Base-by-base conservation (phyloP, 1,140 invertebrate genomes). In the Hypothenemus hampei region DNA sequence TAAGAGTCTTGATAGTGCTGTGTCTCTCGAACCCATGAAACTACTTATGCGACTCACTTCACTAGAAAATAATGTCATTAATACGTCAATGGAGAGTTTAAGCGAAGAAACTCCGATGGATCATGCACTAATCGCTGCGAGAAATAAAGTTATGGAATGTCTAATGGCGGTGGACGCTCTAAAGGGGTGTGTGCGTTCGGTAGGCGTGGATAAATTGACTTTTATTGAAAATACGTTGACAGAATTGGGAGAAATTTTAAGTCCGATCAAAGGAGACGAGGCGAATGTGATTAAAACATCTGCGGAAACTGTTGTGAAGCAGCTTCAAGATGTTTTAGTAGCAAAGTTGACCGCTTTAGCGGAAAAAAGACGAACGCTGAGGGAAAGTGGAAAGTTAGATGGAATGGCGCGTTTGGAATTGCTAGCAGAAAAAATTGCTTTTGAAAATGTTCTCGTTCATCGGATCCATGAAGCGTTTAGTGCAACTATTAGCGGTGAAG, bases 1-100 rank as follows among this genome's bases (percentile, higher is more conserved):
- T 56, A 87, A 89, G 65, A 86, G 84, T 2, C 72, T 88, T 24
- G 86, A 88, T 60, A 86, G 85, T 62, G 84, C 82, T 2, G 85
- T 82, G 3, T 82, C 81, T 60, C 83, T 82, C 1, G 86, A 89
- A 67, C 83, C 86, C 3, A 83, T 89, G 80, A 87, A 86, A 71
- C 79, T 87, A 55, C 68, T 89, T 35, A 84, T 87, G 58, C 76
- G 86, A 47, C 68, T 89, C 21, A 86, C 80, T 64, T 81, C 82
- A 19, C 67, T 89, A 57, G 87, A 90, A 72, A 80, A 80, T 18
- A 86, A 86, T 76, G 81, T 87, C 61, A 81, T 78, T 3, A 70
- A 75, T 13, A 76, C 73, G 49, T 79, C 78, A 3, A 78, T 72
- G 44, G 78, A 80, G 61, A 77, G 76, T 8, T 62, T 81, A 29